Conservation (phyloP, 2,888 invertebrate species). For the Callyntrura guangdongensis region DNA sequence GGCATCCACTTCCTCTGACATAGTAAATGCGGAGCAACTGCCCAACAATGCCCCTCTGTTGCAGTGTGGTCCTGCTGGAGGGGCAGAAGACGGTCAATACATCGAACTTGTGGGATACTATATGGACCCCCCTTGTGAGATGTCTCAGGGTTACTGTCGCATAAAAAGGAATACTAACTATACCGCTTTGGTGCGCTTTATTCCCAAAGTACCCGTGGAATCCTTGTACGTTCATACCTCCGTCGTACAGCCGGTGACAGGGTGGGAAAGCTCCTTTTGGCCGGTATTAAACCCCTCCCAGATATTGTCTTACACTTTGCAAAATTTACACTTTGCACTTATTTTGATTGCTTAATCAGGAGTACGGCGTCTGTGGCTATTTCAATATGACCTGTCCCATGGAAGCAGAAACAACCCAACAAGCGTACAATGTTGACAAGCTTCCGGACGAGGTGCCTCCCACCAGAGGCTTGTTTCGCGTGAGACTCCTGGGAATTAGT, state of each 20-base stretch:
- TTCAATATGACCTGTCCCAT: constrained; percentile 36
- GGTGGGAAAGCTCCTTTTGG: constrained; percentile 31
- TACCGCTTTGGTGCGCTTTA: constrained; percentile 2
- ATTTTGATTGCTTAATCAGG: not conserved
- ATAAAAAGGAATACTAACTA: constrained; percentile 37
- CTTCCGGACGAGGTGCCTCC: constrained; percentile 34
- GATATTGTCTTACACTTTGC: no score
- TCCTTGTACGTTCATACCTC: not conserved
- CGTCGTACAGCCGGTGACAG: not conserved
- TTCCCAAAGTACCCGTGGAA: not conserved
- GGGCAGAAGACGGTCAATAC: constrained; percentile 13
- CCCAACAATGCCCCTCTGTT: constrained; percentile 17
- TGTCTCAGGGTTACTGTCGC: constrained; percentile 14
- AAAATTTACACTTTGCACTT: not conserved
- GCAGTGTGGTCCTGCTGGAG: constrained; percentile 21
- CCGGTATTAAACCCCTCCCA: not conserved
- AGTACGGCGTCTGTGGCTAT: constrained; percentile 36
- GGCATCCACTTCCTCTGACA: not conserved
- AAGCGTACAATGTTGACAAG: not conserved
- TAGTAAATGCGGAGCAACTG: constrained; percentile 14
- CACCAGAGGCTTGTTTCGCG: constrained; percentile 22
- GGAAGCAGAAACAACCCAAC: not conserved
- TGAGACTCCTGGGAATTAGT: constrained; percentile 26
- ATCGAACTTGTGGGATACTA: not conserved
- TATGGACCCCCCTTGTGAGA: constrained; percentile 41